These are phyloP conservation scores for Tragulus kanchil DNA, from an alignment of 2,113 vertebrate species.

Conservation along the genomic window DNA sequence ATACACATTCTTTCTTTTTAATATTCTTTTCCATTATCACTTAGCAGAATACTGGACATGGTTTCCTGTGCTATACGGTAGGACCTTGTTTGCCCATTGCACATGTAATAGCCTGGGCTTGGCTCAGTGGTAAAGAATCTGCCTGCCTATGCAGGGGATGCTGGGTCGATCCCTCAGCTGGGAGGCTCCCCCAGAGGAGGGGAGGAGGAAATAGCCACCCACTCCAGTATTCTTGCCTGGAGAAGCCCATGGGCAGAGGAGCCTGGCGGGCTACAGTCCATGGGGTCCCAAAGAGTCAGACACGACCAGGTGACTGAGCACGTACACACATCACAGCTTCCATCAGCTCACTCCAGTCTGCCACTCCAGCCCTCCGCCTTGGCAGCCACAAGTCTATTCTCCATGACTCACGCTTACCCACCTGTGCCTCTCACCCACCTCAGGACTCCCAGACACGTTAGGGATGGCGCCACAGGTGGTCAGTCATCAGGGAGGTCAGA, in stretches of 20 bases:
- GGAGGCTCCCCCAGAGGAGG: not conserved
- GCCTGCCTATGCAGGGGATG: not conserved
- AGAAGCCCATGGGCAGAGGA: not conserved
- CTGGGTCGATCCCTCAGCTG: not conserved
- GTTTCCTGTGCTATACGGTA: not conserved
- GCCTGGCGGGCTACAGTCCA: not conserved
- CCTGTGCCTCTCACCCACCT: too few species aligned
- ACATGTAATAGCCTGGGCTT: not conserved
- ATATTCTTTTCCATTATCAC: not conserved
- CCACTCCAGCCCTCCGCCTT: not conserved
- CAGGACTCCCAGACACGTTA: not conserved
- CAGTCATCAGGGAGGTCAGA: accelerated
- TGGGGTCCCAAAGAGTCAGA: not conserved
- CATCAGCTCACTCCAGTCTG: not conserved
- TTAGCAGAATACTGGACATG: not conserved
- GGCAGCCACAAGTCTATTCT: not conserved
- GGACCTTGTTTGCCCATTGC: not conserved
- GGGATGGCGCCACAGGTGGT: not conserved
- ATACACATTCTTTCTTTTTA: too few species aligned
- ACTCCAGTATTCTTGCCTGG: not conserved
- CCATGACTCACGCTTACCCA: not conserved
- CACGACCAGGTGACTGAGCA: not conserved
- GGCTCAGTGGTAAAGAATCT: not conserved
- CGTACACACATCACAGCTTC: accelerated
- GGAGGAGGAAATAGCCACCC: not conserved